A percentile compares a stretch with the other conserved stretches of the same genome.
Conservation (phyloP, 2,797 vertebrate genomes). For the Acanthurus tractus region DNA sequence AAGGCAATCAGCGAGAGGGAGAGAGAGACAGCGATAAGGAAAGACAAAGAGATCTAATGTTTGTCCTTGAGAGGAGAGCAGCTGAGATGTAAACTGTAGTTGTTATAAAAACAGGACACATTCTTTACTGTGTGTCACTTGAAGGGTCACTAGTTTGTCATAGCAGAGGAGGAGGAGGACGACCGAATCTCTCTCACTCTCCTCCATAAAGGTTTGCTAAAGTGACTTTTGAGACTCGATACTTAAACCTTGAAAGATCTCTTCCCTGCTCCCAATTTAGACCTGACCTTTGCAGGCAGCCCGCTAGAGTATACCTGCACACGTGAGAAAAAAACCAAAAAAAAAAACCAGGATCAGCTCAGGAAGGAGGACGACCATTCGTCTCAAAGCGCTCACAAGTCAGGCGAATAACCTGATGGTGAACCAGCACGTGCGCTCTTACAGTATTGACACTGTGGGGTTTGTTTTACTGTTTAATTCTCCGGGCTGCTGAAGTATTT, state of each 20-base stretch:
- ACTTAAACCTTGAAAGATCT: slow-evolving; percentile 73
- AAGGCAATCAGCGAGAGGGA: not conserved
- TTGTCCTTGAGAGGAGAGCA: slow-evolving; percentile 34
- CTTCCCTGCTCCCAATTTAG: slow-evolving; percentile 71
- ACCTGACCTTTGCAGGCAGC: slow-evolving; percentile 75
- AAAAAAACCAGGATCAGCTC: slow-evolving; percentile 35
- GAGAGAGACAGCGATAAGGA: not conserved
- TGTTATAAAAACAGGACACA: slow-evolving; percentile 30
- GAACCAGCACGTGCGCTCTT: slow-evolving; percentile 18
- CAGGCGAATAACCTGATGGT: slow-evolving; percentile 27
- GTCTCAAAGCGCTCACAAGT: slow-evolving; percentile 22
- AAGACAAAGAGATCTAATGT: not conserved
- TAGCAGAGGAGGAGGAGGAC: slow-evolving; percentile 39
- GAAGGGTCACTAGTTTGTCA: slow-evolving; percentile 66
- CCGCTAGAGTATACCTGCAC: slow-evolving; percentile 43
- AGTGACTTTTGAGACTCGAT: slow-evolving; percentile 76
- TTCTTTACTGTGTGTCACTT: slow-evolving; percentile 7
- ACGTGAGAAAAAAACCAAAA: slow-evolving; percentile 2
- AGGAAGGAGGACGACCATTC: slow-evolving; percentile 40
- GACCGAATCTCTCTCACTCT: slow-evolving; percentile 40
- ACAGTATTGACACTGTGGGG: slow-evolving; percentile 42
- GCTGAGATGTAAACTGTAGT: slow-evolving; percentile 7
- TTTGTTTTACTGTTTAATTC: slow-evolving; percentile 66
- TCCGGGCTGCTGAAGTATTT: slow-evolving; percentile 63
- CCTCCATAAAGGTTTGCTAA: slow-evolving; percentile 34